Evolutionary conservation across 2,113 vertebrate genomes (phyloP).

Genomic region (Pseudonaja textilis): DNA sequence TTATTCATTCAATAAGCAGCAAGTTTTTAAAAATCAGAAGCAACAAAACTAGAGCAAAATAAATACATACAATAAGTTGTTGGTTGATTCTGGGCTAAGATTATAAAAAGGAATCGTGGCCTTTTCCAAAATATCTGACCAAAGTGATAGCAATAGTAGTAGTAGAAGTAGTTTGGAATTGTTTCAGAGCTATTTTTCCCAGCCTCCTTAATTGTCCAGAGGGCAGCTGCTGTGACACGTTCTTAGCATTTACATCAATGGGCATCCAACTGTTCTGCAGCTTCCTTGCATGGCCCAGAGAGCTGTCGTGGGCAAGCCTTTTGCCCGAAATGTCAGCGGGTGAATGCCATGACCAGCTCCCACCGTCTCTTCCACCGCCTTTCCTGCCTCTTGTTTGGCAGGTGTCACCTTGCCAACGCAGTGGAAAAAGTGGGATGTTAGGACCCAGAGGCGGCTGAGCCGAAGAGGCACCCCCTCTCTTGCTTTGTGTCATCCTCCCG

Average conservation of each 20-base stretch:
- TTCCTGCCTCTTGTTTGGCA: fast-evolving
- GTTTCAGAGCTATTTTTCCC: neutral
- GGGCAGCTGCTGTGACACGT: neutral
- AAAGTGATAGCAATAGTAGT: too few species aligned
- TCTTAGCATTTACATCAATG: neutral
- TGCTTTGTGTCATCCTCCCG: constrained; percentile 44
- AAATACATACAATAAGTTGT: too few species aligned
- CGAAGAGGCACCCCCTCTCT: constrained; percentile 42
- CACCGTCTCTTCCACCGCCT: neutral
- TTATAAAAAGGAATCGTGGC: too few species aligned
- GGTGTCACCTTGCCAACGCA: neutral
- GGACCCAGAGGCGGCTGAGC: constrained; percentile 68
- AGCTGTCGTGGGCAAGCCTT: neutral
- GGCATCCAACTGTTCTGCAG: neutral
- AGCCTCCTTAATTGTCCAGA: neutral
- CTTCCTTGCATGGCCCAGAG: neutral
- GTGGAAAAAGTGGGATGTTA: constrained; percentile 57
- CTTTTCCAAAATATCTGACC: too few species aligned
- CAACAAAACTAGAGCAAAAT: too few species aligned
- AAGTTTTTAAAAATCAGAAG: too few species aligned
- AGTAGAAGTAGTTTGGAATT: neutral
- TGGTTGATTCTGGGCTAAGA: too few species aligned
- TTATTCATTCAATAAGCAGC: too few species aligned
- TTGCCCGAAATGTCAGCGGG: neutral
- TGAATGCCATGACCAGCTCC: neutral